Percentiles rank a stretch among this genome's conserved stretches.
Evolutionary conservation across 2,888 invertebrate genomes (phyloP).

Genomic region (Yponomeuta malinellus): DNA sequence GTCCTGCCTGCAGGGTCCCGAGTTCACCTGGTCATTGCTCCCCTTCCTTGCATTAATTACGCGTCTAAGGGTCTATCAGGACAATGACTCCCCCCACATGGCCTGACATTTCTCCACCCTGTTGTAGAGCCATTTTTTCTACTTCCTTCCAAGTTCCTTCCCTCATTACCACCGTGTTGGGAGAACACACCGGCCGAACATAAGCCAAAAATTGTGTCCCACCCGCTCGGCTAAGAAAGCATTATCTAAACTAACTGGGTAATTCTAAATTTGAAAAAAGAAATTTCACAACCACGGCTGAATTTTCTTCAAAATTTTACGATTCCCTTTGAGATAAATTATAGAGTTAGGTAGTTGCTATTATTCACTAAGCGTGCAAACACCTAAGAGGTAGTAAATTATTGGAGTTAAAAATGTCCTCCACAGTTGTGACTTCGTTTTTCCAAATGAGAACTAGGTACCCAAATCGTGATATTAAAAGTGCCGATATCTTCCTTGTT

Average conservation of each 20-base stretch:
- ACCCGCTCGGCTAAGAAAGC: background rate
- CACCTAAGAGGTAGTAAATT: too few relatives aligned
- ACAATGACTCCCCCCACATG: constrained; percentile 67
- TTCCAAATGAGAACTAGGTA: too few relatives aligned
- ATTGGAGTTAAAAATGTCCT: too few relatives aligned
- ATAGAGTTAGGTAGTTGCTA: too few relatives aligned
- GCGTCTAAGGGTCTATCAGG: constrained; percentile 43
- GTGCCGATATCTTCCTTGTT: too few relatives aligned
- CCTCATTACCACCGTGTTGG: constrained; percentile 39
- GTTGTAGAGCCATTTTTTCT: constrained; percentile 35
- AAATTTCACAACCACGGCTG: too few relatives aligned
- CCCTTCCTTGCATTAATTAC: constrained; percentile 49
- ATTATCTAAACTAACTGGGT: background rate
- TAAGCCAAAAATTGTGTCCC: background rate
- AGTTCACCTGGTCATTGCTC: constrained; percentile 59
- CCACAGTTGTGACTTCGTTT: too few relatives aligned
- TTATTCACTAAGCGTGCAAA: too few relatives aligned
- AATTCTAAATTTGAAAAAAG: too few relatives aligned
- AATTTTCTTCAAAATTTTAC: too few relatives aligned
- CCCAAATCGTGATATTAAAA: too few relatives aligned
- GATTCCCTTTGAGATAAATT: too few relatives aligned
- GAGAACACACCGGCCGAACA: background rate
- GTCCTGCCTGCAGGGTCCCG: constrained; percentile 16
- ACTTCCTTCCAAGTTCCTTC: constrained; percentile 63
- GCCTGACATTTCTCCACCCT: constrained; percentile 44